Evolutionary conservation across 2,113 vertebrate species (phyloP).

Genomic region (Amphiprion percula): DNA sequence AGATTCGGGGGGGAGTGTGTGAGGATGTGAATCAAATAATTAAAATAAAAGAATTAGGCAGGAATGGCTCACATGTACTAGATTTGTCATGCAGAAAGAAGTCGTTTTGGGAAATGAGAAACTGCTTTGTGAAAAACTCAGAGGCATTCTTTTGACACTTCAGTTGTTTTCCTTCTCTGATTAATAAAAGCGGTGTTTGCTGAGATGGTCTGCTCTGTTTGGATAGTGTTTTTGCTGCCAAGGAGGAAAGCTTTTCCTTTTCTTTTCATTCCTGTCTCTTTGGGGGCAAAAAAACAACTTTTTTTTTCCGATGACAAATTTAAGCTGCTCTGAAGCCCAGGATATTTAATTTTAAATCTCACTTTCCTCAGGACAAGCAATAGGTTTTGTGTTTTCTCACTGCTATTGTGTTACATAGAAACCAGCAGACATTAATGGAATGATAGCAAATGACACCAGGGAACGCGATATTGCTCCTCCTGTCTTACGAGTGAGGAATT

Average conservation of each 20-base stretch:
- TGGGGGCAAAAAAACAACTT: not conserved
- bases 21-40: not conserved
- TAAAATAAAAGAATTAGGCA: slow-evolving; percentile 18
- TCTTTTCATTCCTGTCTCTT: slow-evolving; percentile 6
- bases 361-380: slow-evolving; percentile 31
- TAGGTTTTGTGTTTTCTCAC: slow-evolving; percentile 53
- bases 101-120: slow-evolving; percentile 14
- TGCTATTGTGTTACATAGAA: slow-evolving; percentile 50
- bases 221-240: not conserved
- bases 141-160: not conserved
- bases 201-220: slow-evolving; percentile 8
- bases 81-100: slow-evolving; percentile 17
- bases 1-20: slow-evolving; percentile 19
- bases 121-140: slow-evolving; percentile 5
- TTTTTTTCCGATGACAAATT: slow-evolving; percentile 4
- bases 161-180: slow-evolving; percentile 14
- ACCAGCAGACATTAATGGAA: slow-evolving; percentile 69
- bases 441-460: slow-evolving; percentile 50
- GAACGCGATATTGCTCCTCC: slow-evolving; percentile 43
- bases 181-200: slow-evolving; percentile 30
- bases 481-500: slow-evolving; percentile 68
- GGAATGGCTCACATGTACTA: not conserved
- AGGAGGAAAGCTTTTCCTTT: not conserved
- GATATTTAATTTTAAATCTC: slow-evolving; percentile 20
- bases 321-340: slow-evolving; percentile 14